Base-by-base conservation (phyloP, 2,888 invertebrate genomes). In the Parascotia fuliginaria region DNA sequence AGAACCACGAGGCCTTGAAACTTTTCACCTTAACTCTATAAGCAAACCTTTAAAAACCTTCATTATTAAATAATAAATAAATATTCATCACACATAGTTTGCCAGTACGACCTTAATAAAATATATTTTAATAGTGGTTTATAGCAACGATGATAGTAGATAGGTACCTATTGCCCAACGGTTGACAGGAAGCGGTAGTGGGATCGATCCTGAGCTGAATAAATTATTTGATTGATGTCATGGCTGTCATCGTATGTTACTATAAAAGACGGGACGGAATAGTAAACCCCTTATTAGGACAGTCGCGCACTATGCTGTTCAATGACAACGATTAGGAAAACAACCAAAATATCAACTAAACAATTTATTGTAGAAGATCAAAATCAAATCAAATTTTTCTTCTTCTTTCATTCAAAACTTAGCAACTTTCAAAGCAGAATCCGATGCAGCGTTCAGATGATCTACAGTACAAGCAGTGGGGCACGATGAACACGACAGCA, bases 111-210 rank as follows among this genome's bases (percentile, higher is more conserved):
- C 67, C 67, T 64, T 57, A 63, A 59, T 65, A 68, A 64, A 66
- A 62, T 41, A 53, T 47, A 48, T 27, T 54, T 42, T 36, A 55
- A 51, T 49, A 12, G 52, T 42, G 48, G 47, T 51, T 41, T 65
- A 66, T 75, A 70, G 72, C 70, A 75, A 70, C 66, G 62, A 55
- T 54, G 38, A 55, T 51, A 65, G 66, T 64, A 68, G 51, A 24
- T 24, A 24, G 24, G 24, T 24, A 24, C 24, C 55, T 39, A 55
- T 62, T 56, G 59, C 65, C 65, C 68, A 65, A 68, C 62, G 65
- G 77, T 60, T 43, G 74, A 60, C 88, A 86, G 89, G 89, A 89
- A 89, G 79, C 87, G 88, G 87, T 83, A 88, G 88, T 83, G 78
- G 75, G 76, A 85, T 85, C 76, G 79, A 79, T 67, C 87, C 86